Evolutionary conservation across 2,113 vertebrate species (phyloP).

Genomic region (Amphiprion ocellaris): DNA sequence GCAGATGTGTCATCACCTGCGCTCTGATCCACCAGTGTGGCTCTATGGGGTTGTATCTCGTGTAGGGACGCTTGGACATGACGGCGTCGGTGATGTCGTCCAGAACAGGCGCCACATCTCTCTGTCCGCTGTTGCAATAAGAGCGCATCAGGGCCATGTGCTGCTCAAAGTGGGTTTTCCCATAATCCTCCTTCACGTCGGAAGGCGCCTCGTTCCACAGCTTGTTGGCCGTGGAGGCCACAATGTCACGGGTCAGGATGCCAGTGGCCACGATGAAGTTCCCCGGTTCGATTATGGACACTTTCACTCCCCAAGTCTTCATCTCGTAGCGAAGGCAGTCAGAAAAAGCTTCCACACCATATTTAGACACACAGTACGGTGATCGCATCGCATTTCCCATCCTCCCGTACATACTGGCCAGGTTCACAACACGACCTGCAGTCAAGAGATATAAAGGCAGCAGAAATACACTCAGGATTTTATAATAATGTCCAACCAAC

Average conservation of each 20-base stretch:
- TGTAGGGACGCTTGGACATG: constrained; percentile 81
- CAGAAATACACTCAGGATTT: neutral
- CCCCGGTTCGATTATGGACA: constrained; percentile 87
- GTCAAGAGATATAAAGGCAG: neutral
- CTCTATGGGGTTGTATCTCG: constrained; percentile 88
- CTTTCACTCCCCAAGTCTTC: constrained; percentile 89
- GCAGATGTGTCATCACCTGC: constrained; percentile 88
- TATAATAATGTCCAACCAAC: neutral
- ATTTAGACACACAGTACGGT: constrained; percentile 90
- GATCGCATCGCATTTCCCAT: constrained; percentile 86
- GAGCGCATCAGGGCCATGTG: constrained; percentile 85
- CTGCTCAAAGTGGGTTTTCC: constrained; percentile 82
- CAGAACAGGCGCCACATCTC: constrained; percentile 81
- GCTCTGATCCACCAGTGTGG: constrained; percentile 88
- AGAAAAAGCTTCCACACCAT: constrained; percentile 89
- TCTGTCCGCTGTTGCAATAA: constrained; percentile 83
- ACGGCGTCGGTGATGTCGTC: constrained; percentile 86
- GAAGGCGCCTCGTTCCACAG: constrained; percentile 85
- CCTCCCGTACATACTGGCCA: constrained; percentile 88
- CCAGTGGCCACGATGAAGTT: constrained; percentile 89
- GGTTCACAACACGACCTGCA: constrained; percentile 89
- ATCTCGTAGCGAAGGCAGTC: constrained; percentile 93
- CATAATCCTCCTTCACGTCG: constrained; percentile 85
- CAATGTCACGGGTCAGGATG: constrained; percentile 81
- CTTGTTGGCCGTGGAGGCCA: constrained; percentile 81